Percentiles rank a stretch among this genome's conserved stretches.
Evolutionary conservation across 2,888 invertebrate species (phyloP).

Genomic region (Sminthurinus aureus): DNA sequence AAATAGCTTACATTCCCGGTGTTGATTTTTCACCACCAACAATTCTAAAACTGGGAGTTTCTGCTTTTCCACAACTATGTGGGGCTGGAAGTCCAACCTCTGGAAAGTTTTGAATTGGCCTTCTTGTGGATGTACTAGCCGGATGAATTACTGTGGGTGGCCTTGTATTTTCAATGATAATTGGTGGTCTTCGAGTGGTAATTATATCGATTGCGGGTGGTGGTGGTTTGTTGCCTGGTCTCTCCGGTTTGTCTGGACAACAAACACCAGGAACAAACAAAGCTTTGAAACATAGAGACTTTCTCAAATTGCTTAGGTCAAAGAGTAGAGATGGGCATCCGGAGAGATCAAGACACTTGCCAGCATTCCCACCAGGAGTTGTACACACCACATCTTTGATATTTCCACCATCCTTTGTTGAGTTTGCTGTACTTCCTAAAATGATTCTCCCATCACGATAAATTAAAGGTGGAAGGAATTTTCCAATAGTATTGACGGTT

Average conservation of each 20-base stretch:
- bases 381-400: constrained; percentile 59
- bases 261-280: constrained; percentile 92
- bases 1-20: constrained; percentile 44
- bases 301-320: constrained; percentile 80
- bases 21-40: constrained; percentile 75
- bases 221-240: constrained; percentile 35
- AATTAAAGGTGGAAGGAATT: constrained; percentile 60
- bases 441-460: constrained; percentile 60
- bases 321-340: constrained; percentile 85
- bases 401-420: constrained; percentile 57
- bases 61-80: constrained; percentile 72
- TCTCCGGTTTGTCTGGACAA: constrained; percentile 70
- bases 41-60: constrained; percentile 72
- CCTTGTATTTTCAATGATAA: constrained; percentile 43
- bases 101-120: constrained; percentile 35
- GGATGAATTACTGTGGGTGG: constrained; percentile 43
- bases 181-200: constrained; percentile 41
- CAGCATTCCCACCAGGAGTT: constrained; percentile 76
- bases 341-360: constrained; percentile 86
- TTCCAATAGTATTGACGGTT: constrained; percentile 59
- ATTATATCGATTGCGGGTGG: constrained; percentile 29
- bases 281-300: constrained; percentile 89
- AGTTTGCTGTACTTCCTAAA: constrained; percentile 55
- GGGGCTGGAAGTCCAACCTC: constrained; percentile 13
- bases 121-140: constrained; percentile 51